Conservation (phyloP, 2,797 vertebrate species). For the Lutjanus argentimaculatus region DNA sequence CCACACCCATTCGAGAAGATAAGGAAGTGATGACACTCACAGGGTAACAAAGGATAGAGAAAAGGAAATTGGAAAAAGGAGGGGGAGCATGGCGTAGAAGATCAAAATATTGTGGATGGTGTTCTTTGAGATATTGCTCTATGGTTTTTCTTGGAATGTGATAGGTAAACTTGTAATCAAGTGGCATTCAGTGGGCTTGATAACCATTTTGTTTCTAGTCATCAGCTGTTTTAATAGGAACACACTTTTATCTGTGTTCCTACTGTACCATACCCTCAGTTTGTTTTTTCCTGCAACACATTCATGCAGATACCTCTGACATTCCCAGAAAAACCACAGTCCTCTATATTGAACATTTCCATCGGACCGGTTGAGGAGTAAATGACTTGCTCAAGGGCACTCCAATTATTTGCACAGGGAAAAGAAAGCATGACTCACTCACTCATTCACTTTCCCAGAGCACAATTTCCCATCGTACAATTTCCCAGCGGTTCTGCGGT, state of each 20-base stretch:
- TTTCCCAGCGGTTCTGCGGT: conserved; percentile 31
- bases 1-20: conserved; percentile 65
- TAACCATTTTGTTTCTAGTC: conserved; percentile 27
- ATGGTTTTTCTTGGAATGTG: conserved; percentile 38
- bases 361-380: conserved; percentile 37
- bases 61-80: conserved; percentile 78
- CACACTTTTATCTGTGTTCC: conserved; percentile 11
- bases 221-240: conserved; percentile 15
- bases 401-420: conserved; percentile 52
- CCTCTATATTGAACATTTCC: conserved; percentile 23
- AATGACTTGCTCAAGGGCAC: conserved; percentile 65
- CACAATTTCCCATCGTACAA: not conserved
- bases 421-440: conserved; percentile 58
- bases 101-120: conserved; percentile 61
- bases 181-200: conserved; percentile 32
- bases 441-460: not conserved
- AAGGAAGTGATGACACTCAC: conserved; percentile 76
- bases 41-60: conserved; percentile 71
- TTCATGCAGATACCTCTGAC: conserved; percentile 12
- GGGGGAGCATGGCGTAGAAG: conserved; percentile 45
- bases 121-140: conserved; percentile 57
- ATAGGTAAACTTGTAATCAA: conserved; percentile 49
- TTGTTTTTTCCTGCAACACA: conserved; percentile 13
- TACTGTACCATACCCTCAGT: not conserved
- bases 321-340: conserved; percentile 25